phyloP scores from a whole-genome alignment of 2,888 invertebrate genomes.

The Hedychridium roseum region DNA sequence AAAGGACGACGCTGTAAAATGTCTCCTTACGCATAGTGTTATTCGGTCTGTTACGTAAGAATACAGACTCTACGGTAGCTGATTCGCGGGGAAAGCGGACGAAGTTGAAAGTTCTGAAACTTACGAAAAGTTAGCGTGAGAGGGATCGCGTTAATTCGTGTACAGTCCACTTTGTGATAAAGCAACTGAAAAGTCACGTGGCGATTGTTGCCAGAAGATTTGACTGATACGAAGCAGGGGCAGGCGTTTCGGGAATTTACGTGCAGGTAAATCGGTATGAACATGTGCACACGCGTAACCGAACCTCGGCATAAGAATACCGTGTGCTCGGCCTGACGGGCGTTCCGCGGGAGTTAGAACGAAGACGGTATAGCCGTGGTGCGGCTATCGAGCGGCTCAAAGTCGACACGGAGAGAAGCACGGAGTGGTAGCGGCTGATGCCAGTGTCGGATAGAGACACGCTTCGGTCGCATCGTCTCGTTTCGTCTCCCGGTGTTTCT shows the following conservation, averaged over 20 bases:
- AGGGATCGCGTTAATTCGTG: too few species aligned
- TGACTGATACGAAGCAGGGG: neutral
- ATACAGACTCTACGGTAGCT: too few species aligned
- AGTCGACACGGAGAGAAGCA: conserved; percentile 28
- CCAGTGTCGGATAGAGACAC: conserved; percentile 45
- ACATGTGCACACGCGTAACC: too few species aligned
- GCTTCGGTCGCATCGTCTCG: conserved; percentile 30
- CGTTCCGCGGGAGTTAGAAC: conserved; percentile 32
- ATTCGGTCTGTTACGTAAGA: too few species aligned
- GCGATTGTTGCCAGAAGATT: neutral
- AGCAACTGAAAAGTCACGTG: neutral
- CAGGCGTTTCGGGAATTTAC: neutral
- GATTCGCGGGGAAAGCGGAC: too few species aligned
- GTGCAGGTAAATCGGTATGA: neutral
- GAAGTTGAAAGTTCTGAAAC: too few species aligned
- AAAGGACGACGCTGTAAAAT: too few species aligned
- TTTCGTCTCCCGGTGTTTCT: conserved; percentile 5
- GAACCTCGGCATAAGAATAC: neutral
- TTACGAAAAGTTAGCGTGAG: too few species aligned
- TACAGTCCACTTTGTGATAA: too few species aligned
- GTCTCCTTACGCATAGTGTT: too few species aligned
- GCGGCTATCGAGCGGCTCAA: conserved; percentile 44
- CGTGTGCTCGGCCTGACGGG: neutral
- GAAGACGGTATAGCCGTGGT: conserved; percentile 37
- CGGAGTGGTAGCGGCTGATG: conserved; percentile 18